Conservation (phyloP, 2,888 invertebrate genomes). For the Rhopalosiphum nymphaeae region DNA sequence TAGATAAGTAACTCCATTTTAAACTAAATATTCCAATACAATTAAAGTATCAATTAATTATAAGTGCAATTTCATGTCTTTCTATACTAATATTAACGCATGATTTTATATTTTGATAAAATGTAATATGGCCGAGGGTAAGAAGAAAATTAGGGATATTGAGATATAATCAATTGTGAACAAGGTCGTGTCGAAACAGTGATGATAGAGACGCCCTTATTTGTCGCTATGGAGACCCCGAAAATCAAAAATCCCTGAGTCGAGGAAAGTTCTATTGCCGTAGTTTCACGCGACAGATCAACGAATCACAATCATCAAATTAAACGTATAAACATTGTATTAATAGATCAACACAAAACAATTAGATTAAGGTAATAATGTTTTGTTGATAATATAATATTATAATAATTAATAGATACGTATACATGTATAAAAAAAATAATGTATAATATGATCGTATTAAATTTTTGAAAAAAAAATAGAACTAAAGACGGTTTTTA, state of each 20-base stretch:
- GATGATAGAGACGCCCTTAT: constrained; percentile 43
- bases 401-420: not conserved
- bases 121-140: not conserved
- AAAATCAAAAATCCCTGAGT: constrained; percentile 34
- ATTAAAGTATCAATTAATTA: not conserved
- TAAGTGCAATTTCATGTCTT: constrained; percentile 17
- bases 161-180: constrained; percentile 54
- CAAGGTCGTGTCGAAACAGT: constrained; percentile 52
- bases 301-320: constrained; percentile 17
- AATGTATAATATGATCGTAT: not conserved
- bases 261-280: not conserved
- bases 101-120: constrained; percentile 13
- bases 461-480: not conserved
- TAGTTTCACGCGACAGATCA: constrained; percentile 35
- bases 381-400: not conserved
- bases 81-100: not conserved
- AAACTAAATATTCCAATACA: not conserved
- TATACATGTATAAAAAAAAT: not conserved
- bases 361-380: constrained; percentile 48
- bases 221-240: constrained; percentile 56
- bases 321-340: not conserved
- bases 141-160: constrained; percentile 11
- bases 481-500: not conserved
- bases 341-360: not conserved
- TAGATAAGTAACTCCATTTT: not conserved